Evolutionary conservation across 2,113 vertebrate genomes (phyloP), one percentile per base, ranked within the genome.

Genomic region (Corydoras sp.): DNA sequence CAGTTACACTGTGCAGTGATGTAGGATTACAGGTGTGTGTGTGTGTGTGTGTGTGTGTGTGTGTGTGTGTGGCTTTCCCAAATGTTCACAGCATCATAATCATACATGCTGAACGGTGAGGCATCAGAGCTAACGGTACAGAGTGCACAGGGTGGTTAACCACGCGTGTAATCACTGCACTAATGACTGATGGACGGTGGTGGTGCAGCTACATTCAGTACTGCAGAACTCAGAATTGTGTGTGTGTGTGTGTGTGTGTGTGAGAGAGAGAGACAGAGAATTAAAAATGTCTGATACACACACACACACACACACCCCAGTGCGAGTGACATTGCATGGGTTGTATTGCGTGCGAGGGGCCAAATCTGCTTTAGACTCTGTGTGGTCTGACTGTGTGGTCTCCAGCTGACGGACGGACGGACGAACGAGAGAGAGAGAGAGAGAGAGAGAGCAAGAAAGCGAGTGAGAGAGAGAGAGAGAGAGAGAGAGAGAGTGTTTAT

Each of bases 321-420:
- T 10, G 55, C 43, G 61, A 68, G 67, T 70, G 72, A 77, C 76
- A 71, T 71, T 58, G 62, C 67, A 53, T 31, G 68, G 72, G 63
- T 68, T 74, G 68, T 80, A 65, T 80, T 80, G 79, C 79, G 79
- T 80, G 79, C 79, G 79, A 80, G 76, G 54, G 75, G 61, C 79
- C 69, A 24, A 56, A 69, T 69, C 69, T 61, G 62, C 69, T 72
- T 68, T 65, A 75, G 69, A 72, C 65, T 77, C 76, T 80, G 79
- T 80, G 79, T 80, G 79, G 79, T 80, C 79, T 77, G 79, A 75
- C 65, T 80, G 79, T 80, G 79, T 80, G 79, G 79, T 80, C 79
- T 76, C 60, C 79, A 80, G 79, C 79, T 80, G 79, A 80, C 65
- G 71, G 76, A 80, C 60, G 55, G 54, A 62, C 32, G 48, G 63